phyloP scores from a whole-genome alignment of 2,797 vertebrate genomes.

The Mastacembelus armatus region DNA sequence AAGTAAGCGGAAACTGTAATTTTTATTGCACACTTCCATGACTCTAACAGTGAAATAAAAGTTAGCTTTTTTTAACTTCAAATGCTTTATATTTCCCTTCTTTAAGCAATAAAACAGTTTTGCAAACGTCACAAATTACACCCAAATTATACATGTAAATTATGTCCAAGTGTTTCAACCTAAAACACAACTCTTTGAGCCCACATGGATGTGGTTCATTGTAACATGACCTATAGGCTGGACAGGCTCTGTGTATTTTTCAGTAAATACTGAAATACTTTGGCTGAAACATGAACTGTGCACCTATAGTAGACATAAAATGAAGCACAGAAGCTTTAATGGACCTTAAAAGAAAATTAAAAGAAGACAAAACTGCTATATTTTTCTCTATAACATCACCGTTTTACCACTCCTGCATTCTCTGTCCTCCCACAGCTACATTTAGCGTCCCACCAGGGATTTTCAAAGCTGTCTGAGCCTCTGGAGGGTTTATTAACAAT shows the following conservation, averaged over 20 bases:
- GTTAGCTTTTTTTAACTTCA: neutral
- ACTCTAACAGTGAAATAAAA: neutral
- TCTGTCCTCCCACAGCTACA: slow-evolving; percentile 67
- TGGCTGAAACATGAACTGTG: neutral
- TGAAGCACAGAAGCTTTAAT: too few species aligned
- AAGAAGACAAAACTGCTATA: neutral
- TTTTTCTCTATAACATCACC: slow-evolving; percentile 10
- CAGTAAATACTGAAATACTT: neutral
- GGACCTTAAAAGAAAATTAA: too few species aligned
- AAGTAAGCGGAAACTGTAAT: neutral
- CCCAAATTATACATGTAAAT: neutral
- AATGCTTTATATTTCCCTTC: too few species aligned
- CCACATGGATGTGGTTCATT: neutral
- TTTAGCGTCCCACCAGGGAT: slow-evolving; percentile 64
- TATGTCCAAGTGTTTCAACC: neutral
- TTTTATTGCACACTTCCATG: too few species aligned
- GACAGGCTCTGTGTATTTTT: neutral
- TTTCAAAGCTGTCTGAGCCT: slow-evolving; percentile 79
- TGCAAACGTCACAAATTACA: neutral
- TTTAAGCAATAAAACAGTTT: neutral
- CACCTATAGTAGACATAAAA: neutral
- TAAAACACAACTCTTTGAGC: neutral
- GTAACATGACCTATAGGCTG: neutral
- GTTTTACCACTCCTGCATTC: slow-evolving; percentile 7
- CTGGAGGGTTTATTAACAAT: slow-evolving; percentile 76